Conservation (phyloP, 1,140 invertebrate species). For the Homalodisca vitripennis region DNA sequence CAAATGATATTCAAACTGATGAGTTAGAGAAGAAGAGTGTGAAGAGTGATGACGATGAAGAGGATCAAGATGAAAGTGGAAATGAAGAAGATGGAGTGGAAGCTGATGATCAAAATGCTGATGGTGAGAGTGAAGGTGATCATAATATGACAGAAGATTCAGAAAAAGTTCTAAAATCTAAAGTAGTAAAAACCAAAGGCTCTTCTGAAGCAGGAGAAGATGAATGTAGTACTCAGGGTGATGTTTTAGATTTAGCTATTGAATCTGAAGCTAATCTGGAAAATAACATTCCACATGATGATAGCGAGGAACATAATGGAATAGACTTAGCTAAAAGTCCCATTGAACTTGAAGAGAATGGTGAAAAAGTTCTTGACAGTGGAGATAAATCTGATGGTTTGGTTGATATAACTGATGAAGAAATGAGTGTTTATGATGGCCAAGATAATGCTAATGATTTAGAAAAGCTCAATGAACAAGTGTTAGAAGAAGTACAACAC, state of each 20-base stretch:
- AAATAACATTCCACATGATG: conserved; percentile 25
- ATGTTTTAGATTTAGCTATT: conserved; percentile 33
- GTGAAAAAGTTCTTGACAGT: conserved; percentile 28
- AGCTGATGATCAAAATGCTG: conserved; percentile 36
- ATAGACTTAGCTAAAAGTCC: conserved; percentile 11
- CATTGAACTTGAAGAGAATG: neutral
- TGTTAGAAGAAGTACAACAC: neutral
- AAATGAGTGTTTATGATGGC: conserved; percentile 39
- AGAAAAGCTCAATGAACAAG: conserved; percentile 23
- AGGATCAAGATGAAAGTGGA: conserved; percentile 9
- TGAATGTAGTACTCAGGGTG: conserved; percentile 36
- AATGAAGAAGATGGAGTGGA: conserved; percentile 12
- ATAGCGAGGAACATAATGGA: conserved; percentile 19
- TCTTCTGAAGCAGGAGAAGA: conserved; percentile 27
- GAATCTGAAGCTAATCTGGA: conserved; percentile 33
- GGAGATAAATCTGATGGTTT: conserved; percentile 39
- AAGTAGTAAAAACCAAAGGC: conserved; percentile 28
- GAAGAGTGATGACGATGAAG: conserved; percentile 34
- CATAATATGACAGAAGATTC: conserved; percentile 41
- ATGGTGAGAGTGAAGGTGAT: conserved; percentile 40
- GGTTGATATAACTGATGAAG: conserved; percentile 41
- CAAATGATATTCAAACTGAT: neutral
- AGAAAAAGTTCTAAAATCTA: conserved; percentile 41
- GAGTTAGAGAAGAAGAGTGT: too few relatives aligned
- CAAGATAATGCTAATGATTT: conserved; percentile 27